phyloP scores from a whole-genome alignment of 1,140 invertebrate species.

The Brachionus plicatilis region DNA sequence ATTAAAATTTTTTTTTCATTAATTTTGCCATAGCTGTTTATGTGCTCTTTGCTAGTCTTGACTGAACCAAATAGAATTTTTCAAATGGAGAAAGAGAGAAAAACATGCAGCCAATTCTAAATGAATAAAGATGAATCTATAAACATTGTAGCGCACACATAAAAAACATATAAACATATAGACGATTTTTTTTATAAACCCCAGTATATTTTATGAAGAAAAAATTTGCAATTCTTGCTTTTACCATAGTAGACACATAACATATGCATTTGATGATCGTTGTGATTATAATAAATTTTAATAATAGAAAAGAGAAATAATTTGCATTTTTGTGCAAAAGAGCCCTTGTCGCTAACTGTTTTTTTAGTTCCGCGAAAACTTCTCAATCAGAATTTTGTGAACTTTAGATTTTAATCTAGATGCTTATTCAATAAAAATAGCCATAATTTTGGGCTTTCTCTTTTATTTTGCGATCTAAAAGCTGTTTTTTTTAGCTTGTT shows the following conservation, averaged over 20 bases:
- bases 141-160: background rate
- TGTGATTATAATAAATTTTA: conserved; percentile 3
- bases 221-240: background rate
- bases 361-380: background rate
- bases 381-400: background rate
- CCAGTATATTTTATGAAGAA: conserved; percentile 1
- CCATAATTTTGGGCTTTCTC: no score
- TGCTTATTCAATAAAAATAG: no score
- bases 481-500: no score
- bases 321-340: background rate
- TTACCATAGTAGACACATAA: background rate
- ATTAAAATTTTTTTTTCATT: background rate
- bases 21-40: background rate
- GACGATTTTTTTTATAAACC: background rate
- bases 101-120: background rate
- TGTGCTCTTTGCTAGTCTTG: background rate
- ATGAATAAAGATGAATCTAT: background rate
- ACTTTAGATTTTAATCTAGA: no score
- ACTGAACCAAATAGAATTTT: background rate
- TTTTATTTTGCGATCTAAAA: no score
- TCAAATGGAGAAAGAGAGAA: background rate
- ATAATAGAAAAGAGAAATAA: background rate
- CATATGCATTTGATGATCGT: background rate
- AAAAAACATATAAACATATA: conserved; percentile 1
- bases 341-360: background rate